Percentiles rank a stretch among this genome's conserved stretches.
These are phyloP conservation scores for Drosophila chauvacae DNA, from an alignment of 1,140 invertebrate genomes.

Conservation along the genomic window DNA sequence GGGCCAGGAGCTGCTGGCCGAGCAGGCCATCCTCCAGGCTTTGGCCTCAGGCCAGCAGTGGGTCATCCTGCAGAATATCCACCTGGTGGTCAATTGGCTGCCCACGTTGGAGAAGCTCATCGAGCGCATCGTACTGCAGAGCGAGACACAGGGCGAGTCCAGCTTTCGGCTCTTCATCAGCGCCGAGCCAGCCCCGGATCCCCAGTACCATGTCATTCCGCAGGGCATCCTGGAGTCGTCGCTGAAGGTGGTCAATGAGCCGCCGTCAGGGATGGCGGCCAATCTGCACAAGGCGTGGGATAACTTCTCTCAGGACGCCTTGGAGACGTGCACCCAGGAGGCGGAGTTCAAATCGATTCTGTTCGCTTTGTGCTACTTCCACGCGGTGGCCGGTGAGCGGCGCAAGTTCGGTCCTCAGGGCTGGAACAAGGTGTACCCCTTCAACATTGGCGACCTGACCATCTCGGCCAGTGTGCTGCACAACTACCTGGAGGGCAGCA, in stretches of 20 bases:
- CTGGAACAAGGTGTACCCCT: conserved; percentile 96
- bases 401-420: conserved; percentile 98
- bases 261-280: conserved; percentile 96
- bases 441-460: conserved; percentile 94
- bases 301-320: conserved; percentile 96
- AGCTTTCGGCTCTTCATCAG: conserved; percentile 89
- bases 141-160: conserved; percentile 84
- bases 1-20: conserved; percentile 96
- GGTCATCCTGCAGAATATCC: conserved; percentile 97
- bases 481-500: conserved; percentile 97
- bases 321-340: conserved; percentile 97
- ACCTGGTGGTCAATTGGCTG: conserved; percentile 96
- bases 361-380: conserved; percentile 97
- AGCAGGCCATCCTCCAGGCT: conserved; percentile 92
- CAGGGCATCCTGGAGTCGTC: conserved; percentile 96
- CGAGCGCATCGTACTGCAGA: conserved; percentile 86
- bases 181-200: conserved; percentile 87
- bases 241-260: conserved; percentile 98
- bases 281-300: conserved; percentile 97
- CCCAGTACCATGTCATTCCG: conserved; percentile 87
- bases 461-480: conserved; percentile 96
- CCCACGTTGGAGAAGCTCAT: conserved; percentile 95
- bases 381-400: conserved; percentile 96
- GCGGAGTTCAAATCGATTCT: conserved; percentile 97
- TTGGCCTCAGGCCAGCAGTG: conserved; percentile 94